Percentiles rank a stretch among this genome's conserved stretches.
Evolutionary conservation across 2,888 invertebrate species (phyloP).

Genomic region (Ceraclea dissimilis): DNA sequence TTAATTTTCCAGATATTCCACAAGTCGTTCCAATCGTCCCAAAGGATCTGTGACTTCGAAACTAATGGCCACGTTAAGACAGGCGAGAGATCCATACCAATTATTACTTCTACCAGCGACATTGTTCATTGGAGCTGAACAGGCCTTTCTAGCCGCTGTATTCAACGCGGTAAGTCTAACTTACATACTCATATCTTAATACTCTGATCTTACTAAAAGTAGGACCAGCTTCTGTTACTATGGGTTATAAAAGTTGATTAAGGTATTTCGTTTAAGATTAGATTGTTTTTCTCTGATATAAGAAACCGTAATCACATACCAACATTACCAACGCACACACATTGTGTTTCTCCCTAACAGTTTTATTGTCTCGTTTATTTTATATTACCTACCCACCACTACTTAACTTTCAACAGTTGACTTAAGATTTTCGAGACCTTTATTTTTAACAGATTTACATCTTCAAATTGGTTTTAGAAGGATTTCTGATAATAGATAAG

Average conservation of each 20-base stretch:
- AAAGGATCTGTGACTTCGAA: conserved; percentile 55
- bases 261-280: not conserved
- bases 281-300: not conserved
- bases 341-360: too few species aligned
- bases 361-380: too few species aligned
- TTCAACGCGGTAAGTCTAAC: conserved; percentile 59
- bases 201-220: not conserved
- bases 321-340: too few species aligned
- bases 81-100: conserved; percentile 71
- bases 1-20: conserved; percentile 16
- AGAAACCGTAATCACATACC: too few species aligned
- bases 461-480: too few species aligned
- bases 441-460: too few species aligned
- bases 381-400: too few species aligned
- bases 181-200: not conserved
- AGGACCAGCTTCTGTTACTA: not conserved
- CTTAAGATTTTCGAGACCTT: too few species aligned
- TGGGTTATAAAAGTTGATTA: not conserved
- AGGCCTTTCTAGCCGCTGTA: conserved; percentile 84
- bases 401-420: too few species aligned
- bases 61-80: conserved; percentile 65
- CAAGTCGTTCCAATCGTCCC: conserved; percentile 45
- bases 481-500: too few species aligned
- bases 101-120: conserved; percentile 82
- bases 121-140: conserved; percentile 89